Base-by-base conservation (phyloP, 2,797 vertebrate species). In the Rhinatrema bivittatum region DNA sequence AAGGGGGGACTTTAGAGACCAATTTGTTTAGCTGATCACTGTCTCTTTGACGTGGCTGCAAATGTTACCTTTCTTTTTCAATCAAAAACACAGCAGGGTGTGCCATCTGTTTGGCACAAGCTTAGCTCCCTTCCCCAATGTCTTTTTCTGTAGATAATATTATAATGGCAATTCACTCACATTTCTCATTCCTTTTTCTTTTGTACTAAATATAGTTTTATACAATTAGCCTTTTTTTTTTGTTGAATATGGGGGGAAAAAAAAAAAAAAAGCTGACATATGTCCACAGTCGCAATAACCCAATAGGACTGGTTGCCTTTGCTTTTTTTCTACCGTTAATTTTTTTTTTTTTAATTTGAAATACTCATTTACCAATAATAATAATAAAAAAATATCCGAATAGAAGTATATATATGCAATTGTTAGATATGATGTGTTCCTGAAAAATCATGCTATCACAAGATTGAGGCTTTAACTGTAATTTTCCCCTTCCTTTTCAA, bases 51-150 rank as follows among this genome's bases (percentile, higher is more conserved):
- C 78, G 81, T 86, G 87, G 89, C 90, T 90, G 89, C 89, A 91
- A 91, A 89, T 89, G 84, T 81, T 86, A 87, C 86, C 87, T 91
- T 89, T 85, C 85, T 87, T 78, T 90, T 95, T 87, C 86, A 92
- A 87, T 89, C 87, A 93, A 89, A 87, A 87, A 88, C 79, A 81
- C 86, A 85, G 89, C 90, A 76, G 87, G 84, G 81, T 79, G 85
- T 82, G 81, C 91, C 93, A 97, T 97, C 93, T 94, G 91, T 77
- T 77, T 82, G 75, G 72, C 90, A 84, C 81, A 81, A 85, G 83
- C 70, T 84, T 55, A 42, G 50, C 59, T 60, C 67, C 62, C 53
- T 83, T 88, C 91, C 91, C 66, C 67, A 68, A 65, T 75, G 76
- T 69, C 70, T 76, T 78, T 85, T 84, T 82, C 80, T 72, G 72